Percentiles rank a stretch among this genome's conserved stretches.
These are phyloP conservation scores for Augochlorella aurata DNA, from an alignment of 2,888 invertebrate species.

Conservation along the genomic window DNA sequence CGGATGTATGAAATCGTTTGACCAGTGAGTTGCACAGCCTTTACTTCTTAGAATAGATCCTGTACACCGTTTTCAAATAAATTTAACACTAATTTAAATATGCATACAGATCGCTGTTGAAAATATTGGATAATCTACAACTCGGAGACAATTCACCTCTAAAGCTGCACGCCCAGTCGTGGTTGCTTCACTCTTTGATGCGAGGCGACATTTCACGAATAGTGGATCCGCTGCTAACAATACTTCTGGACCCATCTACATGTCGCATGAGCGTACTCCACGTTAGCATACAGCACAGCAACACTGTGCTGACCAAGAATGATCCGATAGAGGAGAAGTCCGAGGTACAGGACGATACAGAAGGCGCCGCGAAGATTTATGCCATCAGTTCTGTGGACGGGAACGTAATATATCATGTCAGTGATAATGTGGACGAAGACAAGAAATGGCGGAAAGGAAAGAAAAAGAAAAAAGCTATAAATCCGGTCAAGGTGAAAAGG, in stretches of 20 bases:
- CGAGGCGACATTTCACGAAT: constrained; percentile 90
- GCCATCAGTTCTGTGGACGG: constrained; percentile 93
- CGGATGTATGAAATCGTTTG: constrained; percentile 84
- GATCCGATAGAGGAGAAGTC: constrained; percentile 75
- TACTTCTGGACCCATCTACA: constrained; percentile 90
- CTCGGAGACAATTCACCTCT: constrained; percentile 84
- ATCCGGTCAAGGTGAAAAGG: constrained; percentile 82
- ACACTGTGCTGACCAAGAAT: constrained; percentile 77
- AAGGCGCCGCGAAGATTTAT: constrained; percentile 85
- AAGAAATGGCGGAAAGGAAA: constrained; percentile 74
- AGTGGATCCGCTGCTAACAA: constrained; percentile 89
- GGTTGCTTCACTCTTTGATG: constrained; percentile 89
- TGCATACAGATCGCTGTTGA: constrained; percentile 86
- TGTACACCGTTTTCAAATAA: constrained; percentile 10
- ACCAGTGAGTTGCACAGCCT: constrained; percentile 82
- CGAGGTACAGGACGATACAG: constrained; percentile 77
- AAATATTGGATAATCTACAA: constrained; percentile 88
- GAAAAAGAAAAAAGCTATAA: constrained; percentile 73
- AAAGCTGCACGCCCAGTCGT: constrained; percentile 87
- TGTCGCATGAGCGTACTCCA: constrained; percentile 92
- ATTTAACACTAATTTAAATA: constrained; percentile 21
- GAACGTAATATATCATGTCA: constrained; percentile 87
- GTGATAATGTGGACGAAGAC: constrained; percentile 80
- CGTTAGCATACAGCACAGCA: constrained; percentile 85
- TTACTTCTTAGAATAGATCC: neutral